Evolutionary conservation across 2,888 invertebrate species (phyloP), one percentile per base, ranked within the genome.

Genomic region (Parthenolecanium corni): DNA sequence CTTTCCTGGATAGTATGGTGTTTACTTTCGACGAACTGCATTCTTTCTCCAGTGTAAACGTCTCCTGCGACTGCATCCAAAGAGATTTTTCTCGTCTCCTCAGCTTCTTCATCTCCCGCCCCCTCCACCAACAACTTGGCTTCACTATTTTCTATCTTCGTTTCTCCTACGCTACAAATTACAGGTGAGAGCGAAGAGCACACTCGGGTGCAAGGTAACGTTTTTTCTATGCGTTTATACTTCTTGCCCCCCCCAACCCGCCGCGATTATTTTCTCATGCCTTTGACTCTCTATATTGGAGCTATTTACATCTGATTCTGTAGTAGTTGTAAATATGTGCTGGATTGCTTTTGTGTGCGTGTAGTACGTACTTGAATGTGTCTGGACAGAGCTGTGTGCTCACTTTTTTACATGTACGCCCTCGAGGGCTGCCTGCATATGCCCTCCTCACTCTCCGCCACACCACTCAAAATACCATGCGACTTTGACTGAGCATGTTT

Each of bases 351-450:
- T n/a, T n/a, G n/a, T n/a, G 58, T 25, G 49, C 51, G 61, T 23
- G 51, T 3, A 9, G 16, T 52, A 2, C 38, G 61, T 49, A 49
- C 18, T 36, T 58, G 47, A n/a, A 14, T 57, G 47, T 47, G 36
- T 58, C 49, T 18, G 20, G 49, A 31, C 25, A 18, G 23, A n/a
- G n/a, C n/a, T n/a, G 38, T 38, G 46, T 56, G 36, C 51, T 61
- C 61, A 61, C 61, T 61, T 61, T n/a, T n/a, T 61, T 61, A 61
- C 61, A 49, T 61, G 49, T 51, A 61, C 25, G 36, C 61, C 61
- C 61, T 49, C 51, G 49, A 51, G 36, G 52, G 52, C 23, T 14
- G 21, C 16, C 4, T 40, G 54, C 40, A 42, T 42, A n/a, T 21
- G 42, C 40, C 54, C 9, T 31, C 5, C 5, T 31, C 31, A 31